Evolutionary conservation across 2,797 vertebrate species (phyloP).

Genomic region (Hippocampus kuda): DNA sequence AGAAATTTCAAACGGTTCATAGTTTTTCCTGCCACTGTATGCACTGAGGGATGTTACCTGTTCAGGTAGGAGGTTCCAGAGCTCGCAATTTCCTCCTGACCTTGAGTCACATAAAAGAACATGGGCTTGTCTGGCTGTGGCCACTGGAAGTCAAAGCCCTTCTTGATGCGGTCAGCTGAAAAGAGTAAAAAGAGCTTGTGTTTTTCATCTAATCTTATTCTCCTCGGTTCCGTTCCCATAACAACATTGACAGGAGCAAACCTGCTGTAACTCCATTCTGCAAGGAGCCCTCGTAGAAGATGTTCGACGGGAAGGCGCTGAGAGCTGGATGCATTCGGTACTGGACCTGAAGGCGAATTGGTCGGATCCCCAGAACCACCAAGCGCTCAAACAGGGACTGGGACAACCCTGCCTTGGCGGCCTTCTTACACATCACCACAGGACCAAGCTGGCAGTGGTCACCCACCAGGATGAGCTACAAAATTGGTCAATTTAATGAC

Average conservation of each 20-base stretch:
- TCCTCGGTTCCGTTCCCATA: neutral
- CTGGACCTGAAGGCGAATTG: slow-evolving; percentile 96
- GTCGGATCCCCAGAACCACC: slow-evolving; percentile 93
- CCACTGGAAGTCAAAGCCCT: slow-evolving; percentile 99
- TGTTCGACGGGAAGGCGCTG: slow-evolving; percentile 97
- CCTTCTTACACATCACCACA: slow-evolving; percentile 98
- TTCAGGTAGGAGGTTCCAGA: slow-evolving; percentile 97
- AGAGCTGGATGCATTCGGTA: slow-evolving; percentile 98
- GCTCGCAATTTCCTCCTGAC: slow-evolving; percentile 97
- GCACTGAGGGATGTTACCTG: slow-evolving; percentile 68
- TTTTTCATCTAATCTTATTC: neutral
- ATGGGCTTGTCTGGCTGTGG: slow-evolving; percentile 97
- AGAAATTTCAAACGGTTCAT: no score
- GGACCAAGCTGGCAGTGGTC: slow-evolving; percentile 98
- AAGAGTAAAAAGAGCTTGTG: neutral
- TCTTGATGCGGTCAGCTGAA: slow-evolving; percentile 92
- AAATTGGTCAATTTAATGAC: neutral
- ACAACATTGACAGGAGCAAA: slow-evolving; percentile 6
- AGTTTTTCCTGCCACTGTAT: neutral
- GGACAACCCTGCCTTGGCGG: slow-evolving; percentile 90
- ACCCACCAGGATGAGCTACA: slow-evolving; percentile 90
- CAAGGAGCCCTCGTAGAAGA: slow-evolving; percentile 96
- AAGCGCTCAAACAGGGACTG: slow-evolving; percentile 95
- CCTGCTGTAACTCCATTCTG: slow-evolving; percentile 97
- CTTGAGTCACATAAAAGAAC: slow-evolving; percentile 99